Percentiles rank a stretch among this genome's conserved stretches.
Conservation (phyloP, 2,888 invertebrate genomes). For the Drosophila vallismaia region DNA sequence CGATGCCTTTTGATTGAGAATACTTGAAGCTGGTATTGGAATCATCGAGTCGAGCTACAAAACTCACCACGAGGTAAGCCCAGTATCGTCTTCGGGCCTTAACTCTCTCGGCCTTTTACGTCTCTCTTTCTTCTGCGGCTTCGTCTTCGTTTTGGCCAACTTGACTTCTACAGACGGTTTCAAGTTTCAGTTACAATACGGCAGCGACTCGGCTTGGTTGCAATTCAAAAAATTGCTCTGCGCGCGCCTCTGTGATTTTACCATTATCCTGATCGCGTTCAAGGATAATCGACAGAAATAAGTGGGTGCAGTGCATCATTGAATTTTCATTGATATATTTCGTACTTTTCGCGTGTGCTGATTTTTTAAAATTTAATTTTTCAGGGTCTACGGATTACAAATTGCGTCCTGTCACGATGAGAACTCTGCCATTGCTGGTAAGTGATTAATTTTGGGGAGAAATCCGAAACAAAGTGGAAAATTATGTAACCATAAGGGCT, state of each 20-base stretch:
- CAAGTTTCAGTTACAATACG: slow-evolving; percentile 79
- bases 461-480: slow-evolving; percentile 5
- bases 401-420: slow-evolving; percentile 61
- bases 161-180: slow-evolving; percentile 48
- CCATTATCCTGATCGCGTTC: slow-evolving; percentile 30
- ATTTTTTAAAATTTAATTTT: slow-evolving; percentile 21
- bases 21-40: slow-evolving; percentile 48
- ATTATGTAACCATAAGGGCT: slow-evolving; percentile 20
- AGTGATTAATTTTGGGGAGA: slow-evolving; percentile 45
- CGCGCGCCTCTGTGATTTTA: slow-evolving; percentile 20
- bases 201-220: slow-evolving; percentile 79
- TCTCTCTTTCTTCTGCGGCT: slow-evolving; percentile 25
- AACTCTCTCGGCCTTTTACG: slow-evolving; percentile 44
- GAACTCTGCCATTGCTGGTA: slow-evolving; percentile 76
- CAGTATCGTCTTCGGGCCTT: slow-evolving; percentile 17
- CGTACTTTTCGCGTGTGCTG: slow-evolving; percentile 13
- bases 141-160: slow-evolving; percentile 44
- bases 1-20: slow-evolving; percentile 72
- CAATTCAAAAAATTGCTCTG: slow-evolving; percentile 53
- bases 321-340: neutral
- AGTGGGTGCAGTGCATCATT: slow-evolving; percentile 43
- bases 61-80: slow-evolving; percentile 36
- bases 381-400: slow-evolving; percentile 46
- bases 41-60: slow-evolving; percentile 10
- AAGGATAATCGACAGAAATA: slow-evolving; percentile 33